Evolutionary conservation across 1,140 invertebrate species (phyloP).

Genomic region (Solen grandis): DNA sequence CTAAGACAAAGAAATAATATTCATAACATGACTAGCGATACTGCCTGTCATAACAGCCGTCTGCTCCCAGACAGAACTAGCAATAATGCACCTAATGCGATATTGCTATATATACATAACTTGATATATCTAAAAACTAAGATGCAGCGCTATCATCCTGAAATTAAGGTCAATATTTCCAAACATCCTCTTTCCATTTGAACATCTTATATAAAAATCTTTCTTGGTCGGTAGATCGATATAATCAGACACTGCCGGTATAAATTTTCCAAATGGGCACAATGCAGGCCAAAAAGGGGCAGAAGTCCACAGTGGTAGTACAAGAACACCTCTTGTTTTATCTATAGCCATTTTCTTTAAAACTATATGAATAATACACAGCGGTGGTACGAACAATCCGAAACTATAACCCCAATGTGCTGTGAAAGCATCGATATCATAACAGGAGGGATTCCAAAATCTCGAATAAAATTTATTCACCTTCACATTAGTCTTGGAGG

Average conservation of each 20-base stretch:
- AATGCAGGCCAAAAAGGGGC: conserved; percentile 22
- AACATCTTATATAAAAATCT: conserved; percentile 6
- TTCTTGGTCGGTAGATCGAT: neutral
- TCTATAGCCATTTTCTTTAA: conserved; percentile 3
- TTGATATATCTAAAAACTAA: neutral
- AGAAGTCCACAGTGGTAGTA: conserved; percentile 1
- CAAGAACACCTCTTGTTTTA: neutral
- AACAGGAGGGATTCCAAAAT: conserved; percentile 11
- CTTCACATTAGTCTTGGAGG: conserved; percentile 30
- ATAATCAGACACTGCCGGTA: neutral
- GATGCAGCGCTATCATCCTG: neutral
- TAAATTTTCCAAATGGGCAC: neutral
- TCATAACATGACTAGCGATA: neutral
- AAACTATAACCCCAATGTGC: neutral
- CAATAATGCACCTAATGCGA: neutral
- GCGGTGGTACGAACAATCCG: conserved; percentile 38
- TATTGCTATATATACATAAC: neutral
- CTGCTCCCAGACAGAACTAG: neutral
- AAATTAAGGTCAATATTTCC: neutral
- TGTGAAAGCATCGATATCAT: conserved; percentile 27
- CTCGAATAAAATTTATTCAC: conserved; percentile 17
- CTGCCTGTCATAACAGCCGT: neutral
- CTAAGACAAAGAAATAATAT: neutral
- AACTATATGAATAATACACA: conserved; percentile 25
- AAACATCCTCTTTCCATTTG: conserved; percentile 18